These are phyloP conservation scores for Acrobasis consociella DNA, from an alignment of 2,888 invertebrate genomes.

Conservation along the genomic window DNA sequence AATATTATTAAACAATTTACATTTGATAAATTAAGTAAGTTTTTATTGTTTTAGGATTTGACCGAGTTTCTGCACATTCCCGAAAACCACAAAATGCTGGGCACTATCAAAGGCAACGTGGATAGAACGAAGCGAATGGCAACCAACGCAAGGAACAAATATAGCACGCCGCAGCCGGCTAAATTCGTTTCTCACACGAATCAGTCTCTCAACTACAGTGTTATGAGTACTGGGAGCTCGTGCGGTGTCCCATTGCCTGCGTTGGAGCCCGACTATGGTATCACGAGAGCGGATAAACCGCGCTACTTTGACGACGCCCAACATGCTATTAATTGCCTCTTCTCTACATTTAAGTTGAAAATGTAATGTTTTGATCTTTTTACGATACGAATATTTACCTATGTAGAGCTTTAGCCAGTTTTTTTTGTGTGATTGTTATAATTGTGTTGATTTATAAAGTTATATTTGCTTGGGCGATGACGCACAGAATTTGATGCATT, in stretches of 20 bases:
- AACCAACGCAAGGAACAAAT: conserved; percentile 52
- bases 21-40: too few relatives aligned
- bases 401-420: too few relatives aligned
- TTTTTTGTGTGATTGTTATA: too few relatives aligned
- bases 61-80: conserved; percentile 57
- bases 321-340: conserved; percentile 70
- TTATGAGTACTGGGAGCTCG: conserved; percentile 37
- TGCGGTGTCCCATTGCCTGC: conserved; percentile 49
- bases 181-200: conserved; percentile 52
- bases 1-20: too few relatives aligned
- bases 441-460: too few relatives aligned
- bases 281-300: conserved; percentile 59
- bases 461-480: too few relatives aligned
- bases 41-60: conserved; percentile 61
- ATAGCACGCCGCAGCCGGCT: conserved; percentile 49
- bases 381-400: too few relatives aligned
- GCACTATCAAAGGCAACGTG: conserved; percentile 62
- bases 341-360: conserved; percentile 64
- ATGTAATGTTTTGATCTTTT: not conserved
- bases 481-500: too few relatives aligned
- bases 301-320: conserved; percentile 70
- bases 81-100: conserved; percentile 66
- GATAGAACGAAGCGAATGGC: conserved; percentile 64
- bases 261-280: conserved; percentile 72
- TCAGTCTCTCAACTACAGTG: conserved; percentile 46